Base-by-base conservation (phyloP, 2,113 vertebrate genomes). In the Galbula dea region DNA sequence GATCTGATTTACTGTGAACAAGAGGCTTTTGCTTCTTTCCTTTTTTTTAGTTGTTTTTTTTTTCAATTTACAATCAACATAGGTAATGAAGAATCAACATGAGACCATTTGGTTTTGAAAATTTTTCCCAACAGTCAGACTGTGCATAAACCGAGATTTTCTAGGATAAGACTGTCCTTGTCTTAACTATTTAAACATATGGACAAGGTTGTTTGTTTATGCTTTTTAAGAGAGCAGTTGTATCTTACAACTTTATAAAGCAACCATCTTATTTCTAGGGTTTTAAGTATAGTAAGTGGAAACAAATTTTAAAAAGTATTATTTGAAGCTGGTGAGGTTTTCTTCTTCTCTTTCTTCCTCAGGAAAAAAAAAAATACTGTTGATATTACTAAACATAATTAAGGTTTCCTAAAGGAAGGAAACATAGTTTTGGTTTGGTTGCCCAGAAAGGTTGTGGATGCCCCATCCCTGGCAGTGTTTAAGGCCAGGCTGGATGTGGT, bases 1-100 rank as follows among this genome's bases (percentile, higher is more conserved):
- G 84, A 62, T 94, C 37, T 66, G 89, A 82, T 93, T 93, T 91
- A 68, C 65, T 68, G 59, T 71, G 58, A 69, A 68, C 24, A 85
- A 89, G 39, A 61, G 19, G 46, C 27, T 10, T 84, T n/a, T 43
- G 15, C 81, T 76, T 55, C 76, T 66, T 29, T 51, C 6, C 37
- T 24, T 2, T 22, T 5, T 27, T 2, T 14, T 19, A 10, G 5
- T 26, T 6, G 17, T 21, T 3, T 7, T 57, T 19, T n/a, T 9
- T 58, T 61, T 72, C 52, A 27, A 24, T 58, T 32, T 36, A 3
- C 12, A 63, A 5, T 36, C 29, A 54, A 36, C 8, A 18, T 16
- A 81, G 14, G 12, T 55, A 93, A 89, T 63, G 61, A 91, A 92
- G 62, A 63, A 82, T 66, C 27, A 58, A 1, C 7, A 1, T 58